Evolutionary conservation across 92 coral and sea anemone species (phyloP), one percentile per base, ranked within the genome.

Genomic region (Porites divaricata): DNA sequence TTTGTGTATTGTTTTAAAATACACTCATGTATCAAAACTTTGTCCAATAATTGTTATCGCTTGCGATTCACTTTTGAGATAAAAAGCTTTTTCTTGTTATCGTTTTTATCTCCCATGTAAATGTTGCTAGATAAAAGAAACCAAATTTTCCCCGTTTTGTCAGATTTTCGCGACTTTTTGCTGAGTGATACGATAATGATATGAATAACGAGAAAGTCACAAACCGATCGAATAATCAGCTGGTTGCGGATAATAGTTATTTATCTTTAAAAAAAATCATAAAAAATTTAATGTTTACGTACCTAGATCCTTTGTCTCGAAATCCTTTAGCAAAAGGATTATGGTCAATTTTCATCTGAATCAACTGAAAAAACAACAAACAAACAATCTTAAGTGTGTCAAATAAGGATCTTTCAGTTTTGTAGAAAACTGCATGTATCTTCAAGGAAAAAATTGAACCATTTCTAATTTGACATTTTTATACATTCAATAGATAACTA

Each of bases 281-380:
- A 54, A 80, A 80, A 80, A 53, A 69, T 80, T 80, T 54, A 80
- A 67, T 67, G 45, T 80, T 50, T 66, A 69, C 97, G 91, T 76
- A 17, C 97, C 97, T 86, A 10, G 93, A 82, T 61, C 98, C 95
- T 87, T 94, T 94, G 89, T 94, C 98, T 9, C 98, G 93, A 67
- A 94, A 94, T 16, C 98, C 98, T 82, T 94, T 94, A 28, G 98
- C 98, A 63, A 94, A 94, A n/a, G 98, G 98, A 81, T 94, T 94
- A 81, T 94, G 98, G 77, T 94, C 98, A 74, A 94, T 94, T 70
- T 94, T 94, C 92, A 94, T 88, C 78, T 94, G 98, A 68, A 94
- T 94, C 63, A 94, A 66, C 98, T 94, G 76, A 4, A 25, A 72
- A 84, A 76, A 87, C 54, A 80, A 25, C 84, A 80, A 67, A 45